These are phyloP conservation scores for Tupaia tana DNA, from an alignment of 2,113 vertebrate genomes.

Conservation along the genomic window DNA sequence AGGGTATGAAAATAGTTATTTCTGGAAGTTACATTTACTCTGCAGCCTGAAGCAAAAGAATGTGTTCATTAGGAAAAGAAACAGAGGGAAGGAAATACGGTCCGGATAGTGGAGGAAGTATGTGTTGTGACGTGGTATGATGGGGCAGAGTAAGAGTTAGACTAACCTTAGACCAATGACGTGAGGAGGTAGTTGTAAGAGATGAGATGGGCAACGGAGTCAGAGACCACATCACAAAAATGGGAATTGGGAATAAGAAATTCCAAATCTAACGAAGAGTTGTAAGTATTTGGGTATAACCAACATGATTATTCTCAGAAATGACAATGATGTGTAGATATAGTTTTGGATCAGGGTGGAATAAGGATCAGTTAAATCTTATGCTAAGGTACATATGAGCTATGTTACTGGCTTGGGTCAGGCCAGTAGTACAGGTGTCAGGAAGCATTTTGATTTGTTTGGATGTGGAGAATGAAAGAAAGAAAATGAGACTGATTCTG, in stretches of 20 bases:
- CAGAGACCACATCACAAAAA: not conserved
- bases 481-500: not conserved
- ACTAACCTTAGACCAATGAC: not conserved
- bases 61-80: not conserved
- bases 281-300: not conserved
- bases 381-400: not conserved
- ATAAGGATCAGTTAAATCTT: not conserved
- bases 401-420: not conserved
- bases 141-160: not conserved
- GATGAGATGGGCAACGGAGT: not conserved
- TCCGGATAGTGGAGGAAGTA: not conserved
- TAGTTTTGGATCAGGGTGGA: not conserved
- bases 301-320: not conserved
- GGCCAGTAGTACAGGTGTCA: not conserved
- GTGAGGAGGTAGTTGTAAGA: not conserved
- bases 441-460: not conserved
- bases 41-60: not conserved
- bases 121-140: not conserved
- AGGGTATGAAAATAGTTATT: not conserved
- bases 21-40: not conserved
- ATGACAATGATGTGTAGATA: not conserved
- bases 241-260: not conserved
- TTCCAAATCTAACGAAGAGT: not conserved
- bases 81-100: not conserved
- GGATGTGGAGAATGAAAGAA: not conserved